Percentiles rank a stretch among this genome's conserved stretches.
Evolutionary conservation across 2,113 vertebrate species (phyloP).

Genomic region (Cebidichthys violaceus): DNA sequence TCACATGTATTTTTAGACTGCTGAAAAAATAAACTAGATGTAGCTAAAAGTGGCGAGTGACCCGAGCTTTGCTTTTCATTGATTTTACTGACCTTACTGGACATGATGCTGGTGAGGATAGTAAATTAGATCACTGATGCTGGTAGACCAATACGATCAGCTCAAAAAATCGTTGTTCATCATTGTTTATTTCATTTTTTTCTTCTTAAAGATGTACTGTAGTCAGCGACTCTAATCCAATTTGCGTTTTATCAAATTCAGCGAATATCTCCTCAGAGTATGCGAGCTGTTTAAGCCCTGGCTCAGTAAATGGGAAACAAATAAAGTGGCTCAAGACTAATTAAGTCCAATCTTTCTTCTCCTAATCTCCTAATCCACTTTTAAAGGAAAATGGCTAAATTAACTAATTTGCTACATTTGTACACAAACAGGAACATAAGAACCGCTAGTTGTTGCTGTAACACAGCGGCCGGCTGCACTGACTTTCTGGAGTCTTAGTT

Average conservation of each 20-base stretch:
- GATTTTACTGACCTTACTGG: background rate
- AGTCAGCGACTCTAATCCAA: background rate
- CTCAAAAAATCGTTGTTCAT: background rate
- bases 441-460: background rate
- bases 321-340: background rate
- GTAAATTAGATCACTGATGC: background rate
- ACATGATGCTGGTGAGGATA: background rate
- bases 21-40: fast-evolving
- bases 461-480: background rate
- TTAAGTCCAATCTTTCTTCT: background rate
- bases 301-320: background rate
- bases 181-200: background rate
- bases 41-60: background rate
- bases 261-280: background rate
- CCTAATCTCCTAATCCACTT: background rate
- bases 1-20: background rate
- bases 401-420: background rate
- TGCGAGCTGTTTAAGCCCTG: background rate
- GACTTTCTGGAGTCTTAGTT: background rate
- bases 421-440: background rate
- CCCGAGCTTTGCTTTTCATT: background rate
- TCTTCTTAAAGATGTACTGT: background rate
- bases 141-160: background rate
- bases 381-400: background rate
- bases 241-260: background rate